These are phyloP conservation scores for Megaceryle alcyon DNA, from an alignment of 2,797 vertebrate genomes.

Conservation along the genomic window DNA sequence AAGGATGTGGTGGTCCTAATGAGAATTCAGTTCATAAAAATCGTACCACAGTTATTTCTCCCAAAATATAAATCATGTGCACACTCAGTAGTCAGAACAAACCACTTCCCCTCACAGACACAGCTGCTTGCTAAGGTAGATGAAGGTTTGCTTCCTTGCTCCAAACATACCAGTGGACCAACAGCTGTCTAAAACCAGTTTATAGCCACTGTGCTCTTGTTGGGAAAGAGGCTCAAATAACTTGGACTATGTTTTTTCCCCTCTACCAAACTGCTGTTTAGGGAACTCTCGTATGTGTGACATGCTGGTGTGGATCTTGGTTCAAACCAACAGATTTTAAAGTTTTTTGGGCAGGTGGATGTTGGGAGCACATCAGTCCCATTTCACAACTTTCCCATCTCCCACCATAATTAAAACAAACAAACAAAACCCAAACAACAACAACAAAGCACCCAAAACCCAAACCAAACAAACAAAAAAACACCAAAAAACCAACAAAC, in stretches of 20 bases:
- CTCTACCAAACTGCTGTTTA: neutral
- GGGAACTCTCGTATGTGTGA: neutral
- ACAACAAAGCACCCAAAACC: too few species aligned
- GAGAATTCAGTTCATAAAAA: neutral
- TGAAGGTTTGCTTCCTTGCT: neutral
- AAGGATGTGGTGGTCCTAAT: neutral
- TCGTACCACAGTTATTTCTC: neutral
- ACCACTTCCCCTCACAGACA: neutral
- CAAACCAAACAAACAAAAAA: neutral
- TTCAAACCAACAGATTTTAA: neutral
- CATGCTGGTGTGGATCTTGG: neutral
- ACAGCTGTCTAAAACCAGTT: neutral
- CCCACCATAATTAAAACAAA: neutral
- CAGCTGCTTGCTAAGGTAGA: fast-evolving
- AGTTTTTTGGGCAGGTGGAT: neutral
- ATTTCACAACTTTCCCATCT: neutral
- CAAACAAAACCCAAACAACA: too few species aligned
- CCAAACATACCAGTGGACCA: neutral
- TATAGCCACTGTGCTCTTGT: too few species aligned
- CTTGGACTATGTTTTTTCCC: neutral
- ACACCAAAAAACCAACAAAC: too few species aligned
- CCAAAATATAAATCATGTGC: fast-evolving
- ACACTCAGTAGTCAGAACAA: neutral
- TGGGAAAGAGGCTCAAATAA: too few species aligned
- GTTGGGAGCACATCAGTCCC: fast-evolving